Conservation (phyloP, 2,888 invertebrate genomes). For the Apodemia duryi region DNA sequence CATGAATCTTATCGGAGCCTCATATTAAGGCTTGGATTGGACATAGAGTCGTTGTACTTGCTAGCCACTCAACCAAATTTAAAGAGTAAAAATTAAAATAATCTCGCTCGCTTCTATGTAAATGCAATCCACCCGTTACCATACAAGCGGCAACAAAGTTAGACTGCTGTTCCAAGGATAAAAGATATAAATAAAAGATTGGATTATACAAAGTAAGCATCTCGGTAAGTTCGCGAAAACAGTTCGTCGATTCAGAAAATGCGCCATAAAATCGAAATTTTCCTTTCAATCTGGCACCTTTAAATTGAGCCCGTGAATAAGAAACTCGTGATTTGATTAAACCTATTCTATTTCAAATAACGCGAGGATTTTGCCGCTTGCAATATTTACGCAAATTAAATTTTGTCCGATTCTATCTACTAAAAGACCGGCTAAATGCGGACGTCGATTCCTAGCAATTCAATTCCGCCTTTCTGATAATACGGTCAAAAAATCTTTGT, state of each 20-base stretch:
- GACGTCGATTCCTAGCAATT: not conserved
- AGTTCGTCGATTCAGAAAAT: slow-evolving; percentile 33
- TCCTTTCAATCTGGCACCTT: slow-evolving; percentile 29
- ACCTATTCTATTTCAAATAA: slow-evolving; percentile 31
- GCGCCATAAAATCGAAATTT: slow-evolving; percentile 37
- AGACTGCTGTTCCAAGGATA: slow-evolving; percentile 23
- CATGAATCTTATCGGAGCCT: too few species aligned
- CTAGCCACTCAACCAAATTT: too few species aligned
- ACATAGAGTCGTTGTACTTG: too few species aligned
- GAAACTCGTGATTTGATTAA: slow-evolving; percentile 36
- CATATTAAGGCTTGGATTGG: too few species aligned
- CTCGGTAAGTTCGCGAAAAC: slow-evolving; percentile 33
- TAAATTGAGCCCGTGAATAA: slow-evolving; percentile 36
- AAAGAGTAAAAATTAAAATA: not conserved
- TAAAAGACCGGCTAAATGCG: not conserved
- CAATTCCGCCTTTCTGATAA: not conserved
- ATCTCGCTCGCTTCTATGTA: not conserved
- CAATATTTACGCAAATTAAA: slow-evolving; percentile 26
- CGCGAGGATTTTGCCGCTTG: slow-evolving; percentile 19
- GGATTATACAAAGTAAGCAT: slow-evolving; percentile 35
- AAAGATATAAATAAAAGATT: slow-evolving; percentile 45
- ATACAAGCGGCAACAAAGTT: slow-evolving; percentile 20
- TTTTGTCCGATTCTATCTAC: slow-evolving; percentile 13
- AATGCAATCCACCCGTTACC: slow-evolving; percentile 3
- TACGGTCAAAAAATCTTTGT: not conserved